phyloP scores from a whole-genome alignment of 2,797 vertebrate genomes.

The Nannoperca australis region DNA sequence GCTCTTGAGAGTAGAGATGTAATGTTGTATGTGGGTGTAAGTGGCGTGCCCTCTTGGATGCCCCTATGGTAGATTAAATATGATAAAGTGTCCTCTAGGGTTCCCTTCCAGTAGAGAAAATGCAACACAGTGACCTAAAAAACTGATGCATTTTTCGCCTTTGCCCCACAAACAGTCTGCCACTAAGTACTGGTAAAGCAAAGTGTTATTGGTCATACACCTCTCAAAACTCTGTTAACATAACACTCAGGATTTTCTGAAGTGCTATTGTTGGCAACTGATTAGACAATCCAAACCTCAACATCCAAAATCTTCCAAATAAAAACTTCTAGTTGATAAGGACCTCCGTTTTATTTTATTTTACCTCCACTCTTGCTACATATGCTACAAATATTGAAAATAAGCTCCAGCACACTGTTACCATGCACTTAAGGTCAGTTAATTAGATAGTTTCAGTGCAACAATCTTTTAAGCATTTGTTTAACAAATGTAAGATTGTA shows the following conservation, averaged over 20 bases:
- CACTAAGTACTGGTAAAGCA: not conserved
- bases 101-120: no score
- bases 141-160: no score
- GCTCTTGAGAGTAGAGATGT: constrained; percentile 7
- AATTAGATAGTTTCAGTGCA: not conserved
- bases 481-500: not conserved
- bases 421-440: not conserved
- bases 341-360: no score
- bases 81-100: no score
- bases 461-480: not conserved
- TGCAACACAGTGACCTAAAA: no score
- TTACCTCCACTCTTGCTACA: not conserved
- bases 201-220: not conserved
- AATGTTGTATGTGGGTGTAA: constrained; percentile 11
- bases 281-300: not conserved
- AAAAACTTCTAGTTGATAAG: not conserved
- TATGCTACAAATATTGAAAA: not conserved
- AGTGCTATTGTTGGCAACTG: not conserved
- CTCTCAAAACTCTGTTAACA: not conserved
- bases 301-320: no score
- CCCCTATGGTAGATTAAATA: no score
- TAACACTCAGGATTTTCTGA: not conserved
- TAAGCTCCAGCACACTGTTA: not conserved
- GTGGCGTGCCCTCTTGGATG: not conserved
- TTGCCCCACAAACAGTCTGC: no score